phyloP scores from a whole-genome alignment of 2,113 vertebrate species.

The Ptilorrhoa leucosticta region DNA sequence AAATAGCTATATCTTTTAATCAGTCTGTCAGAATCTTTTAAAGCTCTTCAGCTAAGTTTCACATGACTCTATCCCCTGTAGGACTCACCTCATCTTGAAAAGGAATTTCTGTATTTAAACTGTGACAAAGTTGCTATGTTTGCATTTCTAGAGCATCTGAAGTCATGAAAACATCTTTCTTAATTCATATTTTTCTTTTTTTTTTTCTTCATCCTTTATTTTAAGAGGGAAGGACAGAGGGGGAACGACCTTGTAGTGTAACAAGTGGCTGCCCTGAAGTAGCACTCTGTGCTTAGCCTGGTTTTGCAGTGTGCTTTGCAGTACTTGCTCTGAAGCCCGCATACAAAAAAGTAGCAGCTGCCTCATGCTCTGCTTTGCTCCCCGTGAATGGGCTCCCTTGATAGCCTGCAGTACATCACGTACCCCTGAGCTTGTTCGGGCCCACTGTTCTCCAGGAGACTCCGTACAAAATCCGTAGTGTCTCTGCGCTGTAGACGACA shows the following conservation, averaged over 20 bases:
- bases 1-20: background rate
- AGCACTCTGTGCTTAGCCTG: background rate
- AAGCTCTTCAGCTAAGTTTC: background rate
- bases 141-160: background rate
- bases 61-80: background rate
- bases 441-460: slow-evolving; percentile 11
- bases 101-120: background rate
- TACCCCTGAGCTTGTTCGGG: slow-evolving; percentile 16
- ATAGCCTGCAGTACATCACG: background rate
- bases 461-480: background rate
- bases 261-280: background rate
- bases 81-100: background rate
- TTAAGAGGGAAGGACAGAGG: background rate
- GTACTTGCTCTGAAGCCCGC: background rate
- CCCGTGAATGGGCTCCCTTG: slow-evolving; percentile 5
- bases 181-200: background rate
- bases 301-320: background rate
- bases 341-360: background rate
- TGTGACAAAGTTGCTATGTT: background rate
- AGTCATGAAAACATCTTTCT: background rate
- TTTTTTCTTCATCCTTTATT: rapidly evolving
- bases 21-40: background rate
- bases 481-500: background rate
- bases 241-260: background rate
- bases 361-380: background rate